phyloP scores from a whole-genome alignment of 2,888 invertebrate species.

The Mayetiola destructor region DNA sequence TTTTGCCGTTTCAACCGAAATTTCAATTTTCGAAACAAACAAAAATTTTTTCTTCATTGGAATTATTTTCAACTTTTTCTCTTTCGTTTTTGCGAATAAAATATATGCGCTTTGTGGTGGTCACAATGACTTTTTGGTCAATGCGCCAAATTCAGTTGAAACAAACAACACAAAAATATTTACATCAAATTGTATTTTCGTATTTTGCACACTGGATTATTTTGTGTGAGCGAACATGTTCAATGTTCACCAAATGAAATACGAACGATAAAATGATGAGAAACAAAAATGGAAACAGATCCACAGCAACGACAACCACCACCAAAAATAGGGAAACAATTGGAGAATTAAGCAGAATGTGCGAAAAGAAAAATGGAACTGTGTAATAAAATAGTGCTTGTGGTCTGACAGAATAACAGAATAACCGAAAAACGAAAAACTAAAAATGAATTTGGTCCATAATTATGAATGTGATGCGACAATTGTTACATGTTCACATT shows the following conservation, averaged over 20 bases:
- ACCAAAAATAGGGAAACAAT: slow-evolving; percentile 4
- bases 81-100: too few species aligned
- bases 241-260: not conserved
- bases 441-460: not conserved
- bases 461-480: slow-evolving; percentile 12
- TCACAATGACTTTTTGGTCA: slow-evolving; percentile 5
- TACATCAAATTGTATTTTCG: too few species aligned
- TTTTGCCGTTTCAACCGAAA: slow-evolving; percentile 5
- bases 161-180: slow-evolving; percentile 10
- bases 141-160: slow-evolving; percentile 5
- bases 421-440: not conserved
- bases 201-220: too few species aligned
- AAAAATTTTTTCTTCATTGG: too few species aligned
- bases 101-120: slow-evolving; percentile 7
- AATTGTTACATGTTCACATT: not conserved
- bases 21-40: not conserved
- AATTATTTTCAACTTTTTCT: too few species aligned
- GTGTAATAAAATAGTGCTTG: slow-evolving; percentile 9
- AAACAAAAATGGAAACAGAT: not conserved
- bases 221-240: too few species aligned
- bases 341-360: too few species aligned
- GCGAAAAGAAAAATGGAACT: not conserved
- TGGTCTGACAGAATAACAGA: not conserved
- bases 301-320: not conserved
- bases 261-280: not conserved